Evolutionary conservation across 2,113 vertebrate species (phyloP).

Genomic region (Desmodus rotundus): DNA sequence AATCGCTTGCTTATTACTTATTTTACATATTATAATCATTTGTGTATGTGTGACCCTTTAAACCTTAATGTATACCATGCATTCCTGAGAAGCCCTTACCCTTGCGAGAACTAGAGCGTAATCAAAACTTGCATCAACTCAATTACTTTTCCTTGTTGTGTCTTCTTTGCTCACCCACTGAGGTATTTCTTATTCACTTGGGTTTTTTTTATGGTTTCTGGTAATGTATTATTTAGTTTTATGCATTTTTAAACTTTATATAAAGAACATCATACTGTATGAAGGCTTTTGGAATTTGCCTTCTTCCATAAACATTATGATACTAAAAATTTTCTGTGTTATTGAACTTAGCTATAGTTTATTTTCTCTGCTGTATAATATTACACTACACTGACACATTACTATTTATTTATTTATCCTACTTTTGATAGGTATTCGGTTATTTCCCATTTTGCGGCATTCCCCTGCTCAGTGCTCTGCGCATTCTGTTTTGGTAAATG

Average conservation of each 20-base stretch:
- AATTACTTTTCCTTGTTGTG: not conserved
- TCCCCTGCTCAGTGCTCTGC: not conserved
- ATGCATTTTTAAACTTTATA: not conserved
- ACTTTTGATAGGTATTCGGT: not conserved
- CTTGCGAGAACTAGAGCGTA: not conserved
- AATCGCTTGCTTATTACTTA: not conserved
- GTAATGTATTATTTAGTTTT: not conserved
- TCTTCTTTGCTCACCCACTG: not conserved
- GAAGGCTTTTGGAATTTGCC: not conserved
- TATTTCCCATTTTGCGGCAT: slow-evolving; percentile 5
- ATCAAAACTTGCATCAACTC: not conserved
- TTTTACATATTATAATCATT: not conserved
- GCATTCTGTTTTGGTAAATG: not conserved
- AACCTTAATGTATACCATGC: not conserved
- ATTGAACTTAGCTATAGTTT: not conserved
- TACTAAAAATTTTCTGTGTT: not conserved
- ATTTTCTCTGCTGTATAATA: not conserved
- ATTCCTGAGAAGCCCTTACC: not conserved
- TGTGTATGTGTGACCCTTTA: not conserved
- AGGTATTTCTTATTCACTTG: not conserved
- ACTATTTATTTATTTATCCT: not conserved
- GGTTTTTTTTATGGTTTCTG: not conserved
- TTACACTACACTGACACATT: not conserved
- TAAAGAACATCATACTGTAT: not conserved
- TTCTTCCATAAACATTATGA: not conserved